These are phyloP conservation scores for Podiceps cristatus DNA, from an alignment of 2,113 vertebrate genomes.

Conservation along the genomic window DNA sequence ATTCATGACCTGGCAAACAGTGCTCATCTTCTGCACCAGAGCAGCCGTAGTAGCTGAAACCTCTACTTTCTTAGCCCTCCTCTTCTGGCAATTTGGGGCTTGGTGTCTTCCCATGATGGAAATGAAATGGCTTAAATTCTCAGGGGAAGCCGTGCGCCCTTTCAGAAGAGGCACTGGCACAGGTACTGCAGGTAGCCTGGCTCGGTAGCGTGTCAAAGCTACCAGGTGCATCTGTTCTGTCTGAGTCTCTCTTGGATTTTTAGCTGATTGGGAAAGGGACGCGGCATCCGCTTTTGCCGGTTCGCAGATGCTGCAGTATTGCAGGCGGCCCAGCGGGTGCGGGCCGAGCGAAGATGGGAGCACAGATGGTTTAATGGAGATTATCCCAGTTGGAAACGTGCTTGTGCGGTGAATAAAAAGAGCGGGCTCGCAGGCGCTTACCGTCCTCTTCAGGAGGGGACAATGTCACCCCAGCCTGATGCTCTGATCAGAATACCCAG, in stretches of 20 bases:
- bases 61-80: neutral
- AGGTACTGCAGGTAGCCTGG: neutral
- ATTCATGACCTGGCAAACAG: neutral
- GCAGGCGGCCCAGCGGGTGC: conserved; percentile 59
- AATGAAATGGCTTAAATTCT: neutral
- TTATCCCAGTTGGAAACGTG: conserved; percentile 81
- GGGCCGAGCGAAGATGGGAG: neutral
- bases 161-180: conserved; percentile 30
- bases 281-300: neutral
- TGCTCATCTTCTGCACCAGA: neutral
- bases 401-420: conserved; percentile 74
- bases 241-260: conserved; percentile 19
- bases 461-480: conserved; percentile 59
- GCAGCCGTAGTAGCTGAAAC: neutral
- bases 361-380: conserved; percentile 86
- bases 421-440: conserved; percentile 39
- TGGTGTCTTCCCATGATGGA: neutral
- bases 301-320: conserved; percentile 56
- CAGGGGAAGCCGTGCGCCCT: neutral
- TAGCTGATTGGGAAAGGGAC: neutral
- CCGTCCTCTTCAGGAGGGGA: conserved; percentile 67
- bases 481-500: conserved; percentile 48
- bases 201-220: neutral
- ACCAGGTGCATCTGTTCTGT: conserved; percentile 61
- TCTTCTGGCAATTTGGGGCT: neutral